Evolutionary conservation across 2,888 invertebrate genomes (phyloP), one percentile per base, ranked within the genome.

Genomic region (Apoderus coryli): DNA sequence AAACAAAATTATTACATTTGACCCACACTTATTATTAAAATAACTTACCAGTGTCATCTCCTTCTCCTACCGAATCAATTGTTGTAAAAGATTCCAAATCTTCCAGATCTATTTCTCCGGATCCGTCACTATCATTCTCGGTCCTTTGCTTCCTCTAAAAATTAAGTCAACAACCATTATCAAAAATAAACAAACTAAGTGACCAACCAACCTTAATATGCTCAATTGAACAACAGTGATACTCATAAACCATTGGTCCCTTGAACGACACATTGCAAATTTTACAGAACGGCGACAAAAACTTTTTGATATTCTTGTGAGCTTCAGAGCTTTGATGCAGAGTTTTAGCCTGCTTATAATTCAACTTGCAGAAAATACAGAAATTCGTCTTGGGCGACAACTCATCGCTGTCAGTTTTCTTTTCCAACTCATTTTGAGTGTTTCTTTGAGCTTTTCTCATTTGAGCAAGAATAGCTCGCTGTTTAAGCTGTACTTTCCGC

Each of bases 61-160:
- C 81, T 56, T 82, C 82, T 4, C 85, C 85, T 15, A 85, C 80
- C 3, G 85, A 84, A 57, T 86, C 85, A n/a, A 86, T 68, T 1
- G 85, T 84, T 66, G 82, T 78, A 50, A 84, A 85, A 50, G 82
- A 81, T 42, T 82, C 82, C 40, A 85, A 63, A 59, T 81, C 78
- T 43, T 77, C 77, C 5, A 37, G 37, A n/a, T 64, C 65, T n/a
- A n/a, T n/a, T 12, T 73, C 78, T 31, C 67, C 76, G 10, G 66
- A 65, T 10, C 66, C 72, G 48, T 54, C 55, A 23, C 49, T 49
- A 34, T 59, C 45, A 22, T 43, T 44, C 32, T 61, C 61, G 33
- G 56, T 50, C 32, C 63, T 54, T 30, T 70, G 69, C 45, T 74
- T 72, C 22, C 67, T 62, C 72, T 74, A 37, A 16, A 50, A 49